Evolutionary conservation across 2,888 invertebrate genomes (phyloP).

Genomic region (Pollenia amentaria): DNA sequence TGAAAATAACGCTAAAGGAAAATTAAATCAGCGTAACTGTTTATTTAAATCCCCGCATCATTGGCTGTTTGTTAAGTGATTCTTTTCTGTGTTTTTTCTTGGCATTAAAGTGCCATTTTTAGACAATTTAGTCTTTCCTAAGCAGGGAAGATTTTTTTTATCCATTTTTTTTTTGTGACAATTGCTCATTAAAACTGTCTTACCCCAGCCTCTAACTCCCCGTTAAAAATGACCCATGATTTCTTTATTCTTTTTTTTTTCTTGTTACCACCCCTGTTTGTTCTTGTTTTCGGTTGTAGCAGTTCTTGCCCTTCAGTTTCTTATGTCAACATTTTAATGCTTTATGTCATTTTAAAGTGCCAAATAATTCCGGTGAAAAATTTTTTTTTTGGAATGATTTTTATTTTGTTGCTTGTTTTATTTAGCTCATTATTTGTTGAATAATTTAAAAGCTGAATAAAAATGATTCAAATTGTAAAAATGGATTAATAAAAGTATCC

Average conservation of each 20-base stretch:
- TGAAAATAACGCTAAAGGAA: conserved; percentile 71
- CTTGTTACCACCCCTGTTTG: conserved; percentile 54
- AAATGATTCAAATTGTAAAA: conserved; percentile 77
- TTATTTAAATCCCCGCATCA: conserved; percentile 83
- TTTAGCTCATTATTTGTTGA: conserved; percentile 62
- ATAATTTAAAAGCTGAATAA: conserved; percentile 61
- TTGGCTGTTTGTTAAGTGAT: conserved; percentile 74
- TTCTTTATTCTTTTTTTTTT: background rate
- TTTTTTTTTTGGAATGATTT: conserved; percentile 12
- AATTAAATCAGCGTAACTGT: conserved; percentile 84
- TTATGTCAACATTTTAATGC: conserved; percentile 74
- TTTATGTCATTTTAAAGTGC: conserved; percentile 83
- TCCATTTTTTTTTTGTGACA: conserved; percentile 65
- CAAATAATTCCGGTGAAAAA: conserved; percentile 78
- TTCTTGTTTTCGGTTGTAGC: background rate
- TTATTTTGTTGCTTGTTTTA: conserved; percentile 43
- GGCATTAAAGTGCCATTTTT: conserved; percentile 11
- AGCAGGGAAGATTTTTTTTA: conserved; percentile 32
- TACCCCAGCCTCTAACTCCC: conserved; percentile 15
- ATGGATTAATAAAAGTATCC: conserved; percentile 81
- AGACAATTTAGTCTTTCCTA: background rate
- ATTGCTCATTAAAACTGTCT: conserved; percentile 83
- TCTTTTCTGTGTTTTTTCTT: conserved; percentile 33
- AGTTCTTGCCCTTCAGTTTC: conserved; percentile 30
- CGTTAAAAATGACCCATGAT: conserved; percentile 52